Conservation (phyloP, 2,888 invertebrate genomes). For the Palloptera scutellata region DNA sequence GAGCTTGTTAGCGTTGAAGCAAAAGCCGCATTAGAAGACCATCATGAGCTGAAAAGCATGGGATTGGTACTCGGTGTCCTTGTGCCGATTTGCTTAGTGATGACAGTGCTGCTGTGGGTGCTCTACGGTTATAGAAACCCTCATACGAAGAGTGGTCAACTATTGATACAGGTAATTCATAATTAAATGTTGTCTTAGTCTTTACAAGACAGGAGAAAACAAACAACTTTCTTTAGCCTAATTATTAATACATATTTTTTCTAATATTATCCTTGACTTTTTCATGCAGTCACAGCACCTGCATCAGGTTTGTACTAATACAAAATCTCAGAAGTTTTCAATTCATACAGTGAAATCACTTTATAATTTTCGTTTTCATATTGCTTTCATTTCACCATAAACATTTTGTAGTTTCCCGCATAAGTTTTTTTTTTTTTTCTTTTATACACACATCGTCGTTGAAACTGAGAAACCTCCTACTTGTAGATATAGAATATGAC, state of each 20-base stretch:
- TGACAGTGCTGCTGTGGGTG: constrained; percentile 80
- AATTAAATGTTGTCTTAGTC: neutral
- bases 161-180: constrained; percentile 87
- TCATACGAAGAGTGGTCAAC: constrained; percentile 92
- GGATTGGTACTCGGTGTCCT: constrained; percentile 71
- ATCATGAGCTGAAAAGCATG: constrained; percentile 52
- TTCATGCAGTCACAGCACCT: constrained; percentile 63
- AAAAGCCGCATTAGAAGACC: constrained; percentile 31
- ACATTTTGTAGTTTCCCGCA: too few species aligned
- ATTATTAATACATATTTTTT: neutral
- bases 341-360: neutral
- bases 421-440: too few species aligned
- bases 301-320: constrained; percentile 59
- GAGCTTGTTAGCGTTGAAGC: constrained; percentile 4
- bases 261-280: constrained; percentile 25
- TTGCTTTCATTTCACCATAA: neutral
- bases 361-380: neutral
- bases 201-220: neutral
- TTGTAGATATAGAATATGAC: too few species aligned
- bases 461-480: too few species aligned
- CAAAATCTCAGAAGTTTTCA: constrained; percentile 6
- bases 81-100: constrained; percentile 73
- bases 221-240: neutral
- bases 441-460: too few species aligned
- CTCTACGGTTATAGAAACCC: constrained; percentile 96